Evolutionary conservation across 2,113 vertebrate genomes (phyloP).

Genomic region (Calonectris borealis): DNA sequence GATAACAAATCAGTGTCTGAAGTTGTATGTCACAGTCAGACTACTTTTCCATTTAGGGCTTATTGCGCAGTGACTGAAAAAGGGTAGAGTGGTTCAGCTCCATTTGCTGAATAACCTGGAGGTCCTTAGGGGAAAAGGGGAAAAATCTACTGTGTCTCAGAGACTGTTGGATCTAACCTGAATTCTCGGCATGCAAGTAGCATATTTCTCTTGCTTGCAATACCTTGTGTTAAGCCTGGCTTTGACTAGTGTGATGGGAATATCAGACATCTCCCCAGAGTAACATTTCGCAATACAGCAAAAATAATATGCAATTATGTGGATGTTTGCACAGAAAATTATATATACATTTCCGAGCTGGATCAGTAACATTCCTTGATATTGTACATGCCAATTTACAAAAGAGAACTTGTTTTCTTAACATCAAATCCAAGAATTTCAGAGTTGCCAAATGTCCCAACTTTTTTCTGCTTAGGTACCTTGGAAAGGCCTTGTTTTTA

Average conservation of each 20-base stretch:
- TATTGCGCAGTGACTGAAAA: slow-evolving; percentile 40
- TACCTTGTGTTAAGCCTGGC: slow-evolving; percentile 32
- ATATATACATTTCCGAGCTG: slow-evolving; percentile 28
- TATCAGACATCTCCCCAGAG: slow-evolving; percentile 46
- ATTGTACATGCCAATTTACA: background rate
- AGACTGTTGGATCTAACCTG: slow-evolving; percentile 46
- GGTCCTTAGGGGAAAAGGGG: slow-evolving; percentile 45
- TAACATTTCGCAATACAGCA: background rate
- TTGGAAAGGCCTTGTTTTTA: background rate
- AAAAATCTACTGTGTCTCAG: slow-evolving; percentile 48
- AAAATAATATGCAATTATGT: background rate
- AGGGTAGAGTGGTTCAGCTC: slow-evolving; percentile 34
- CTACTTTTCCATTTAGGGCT: slow-evolving; percentile 61
- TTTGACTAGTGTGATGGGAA: slow-evolving; percentile 18
- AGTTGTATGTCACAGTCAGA: slow-evolving; percentile 41
- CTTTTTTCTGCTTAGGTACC: background rate
- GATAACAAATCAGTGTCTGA: slow-evolving; percentile 56
- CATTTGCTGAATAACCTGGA: slow-evolving; percentile 44
- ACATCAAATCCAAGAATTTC: background rate
- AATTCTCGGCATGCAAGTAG: slow-evolving; percentile 52
- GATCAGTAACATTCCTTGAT: background rate
- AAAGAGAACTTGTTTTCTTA: background rate
- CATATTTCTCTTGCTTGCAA: slow-evolving; percentile 41
- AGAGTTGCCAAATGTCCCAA: background rate
- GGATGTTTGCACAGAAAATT: background rate